Evolutionary conservation across 2,888 invertebrate genomes (phyloP), one percentile per base, ranked within the genome.

Genomic region (Junonia oenone): DNA sequence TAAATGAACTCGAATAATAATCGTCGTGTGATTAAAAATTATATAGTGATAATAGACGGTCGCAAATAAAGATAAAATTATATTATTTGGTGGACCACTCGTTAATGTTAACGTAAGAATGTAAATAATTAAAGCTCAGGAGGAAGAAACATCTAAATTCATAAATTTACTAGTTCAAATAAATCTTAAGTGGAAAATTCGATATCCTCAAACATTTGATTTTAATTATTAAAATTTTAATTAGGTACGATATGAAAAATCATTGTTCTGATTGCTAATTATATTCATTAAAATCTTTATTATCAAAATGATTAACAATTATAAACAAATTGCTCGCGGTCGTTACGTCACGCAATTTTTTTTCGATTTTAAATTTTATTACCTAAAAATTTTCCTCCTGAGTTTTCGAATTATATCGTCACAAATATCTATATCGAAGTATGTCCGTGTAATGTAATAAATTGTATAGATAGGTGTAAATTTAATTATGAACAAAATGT

Each of bases 401-500:
- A 59, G 58, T 52, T 55, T 22, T 55, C 15, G 51, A 54, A 50
- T 51, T 27, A 38, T 45, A 29, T 13, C 43, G 37, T 49, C 47
- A 51, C 55, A 56, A 55, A 50, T 52, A 45, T 46, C 11, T 3
- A n/a, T 33, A 33, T 1, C n/a, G 52, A 48, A 49, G 52, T 43
- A 51, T 62, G n/a, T 33, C n/a, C 31, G 55, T 57, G 31, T 52
- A 37, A 55, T 50, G 46, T 37, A 59, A 57, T 63, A 62, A 63
- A 50, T 62, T 37, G 51, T 62, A 76, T 78, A 78, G 75, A 63
- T 83, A 82, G 78, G 66, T 73, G 67, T 74, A 78, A 82, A 81
- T 80, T 64, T 81, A 77, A 78, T 71, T 78, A 71, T 78, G 83
- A 85, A 81, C 83, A 84, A 84, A 82, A 68, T 61, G 75, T 78